Base-by-base conservation (phyloP, 37 sponge, comb jelly and placozoan genomes). In the Crambe crambe region DNA sequence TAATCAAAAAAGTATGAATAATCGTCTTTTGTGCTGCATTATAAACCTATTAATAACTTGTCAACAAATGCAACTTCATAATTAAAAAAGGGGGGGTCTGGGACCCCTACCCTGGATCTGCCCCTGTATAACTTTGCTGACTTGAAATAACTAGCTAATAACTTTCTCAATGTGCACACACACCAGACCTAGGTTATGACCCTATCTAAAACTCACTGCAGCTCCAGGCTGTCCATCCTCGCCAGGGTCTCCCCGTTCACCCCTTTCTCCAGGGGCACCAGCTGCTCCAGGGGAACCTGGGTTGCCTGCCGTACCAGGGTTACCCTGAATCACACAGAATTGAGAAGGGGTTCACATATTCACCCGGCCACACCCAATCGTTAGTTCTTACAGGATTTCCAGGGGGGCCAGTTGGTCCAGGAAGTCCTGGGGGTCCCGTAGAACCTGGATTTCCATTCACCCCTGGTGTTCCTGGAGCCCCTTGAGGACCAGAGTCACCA, bases 221-320 rank as follows among this genome's bases (percentile, higher is more conserved):
- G 67, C 29, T 74, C 87, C 92, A 60, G 81, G 59, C 23, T 77
- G 76, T n/a, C 92, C 92, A 43, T 76, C 81, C 21, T 92, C 77
- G 20, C 90, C 90, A 78, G 79, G 63, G 25, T 76, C 78, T 31
- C 89, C 89, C 22, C 73, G 61, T 21, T 88, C 89, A 22, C 89
- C 89, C 32, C 70, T 79, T 70, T 80, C 79, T 60, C 85, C 90
- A 25, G 74, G 42, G 29, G 58, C 76, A 43, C 89, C 89, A 69
- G 76, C 56, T 39, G 37, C 35, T 23, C 91, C 91, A 47, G 82
- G 70, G 0, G n/a, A 3, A 21, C 91, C 91, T 0, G 91, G 81
- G 27, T 68, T 62, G 32, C 86, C 86, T 43, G 74, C 75, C 58
- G 68, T 21, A 25, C 86, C 86, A 26, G 86, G 76, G 35, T 74